Evolutionary conservation across 1,140 invertebrate genomes (phyloP).

Genomic region (Micrasema longulum): DNA sequence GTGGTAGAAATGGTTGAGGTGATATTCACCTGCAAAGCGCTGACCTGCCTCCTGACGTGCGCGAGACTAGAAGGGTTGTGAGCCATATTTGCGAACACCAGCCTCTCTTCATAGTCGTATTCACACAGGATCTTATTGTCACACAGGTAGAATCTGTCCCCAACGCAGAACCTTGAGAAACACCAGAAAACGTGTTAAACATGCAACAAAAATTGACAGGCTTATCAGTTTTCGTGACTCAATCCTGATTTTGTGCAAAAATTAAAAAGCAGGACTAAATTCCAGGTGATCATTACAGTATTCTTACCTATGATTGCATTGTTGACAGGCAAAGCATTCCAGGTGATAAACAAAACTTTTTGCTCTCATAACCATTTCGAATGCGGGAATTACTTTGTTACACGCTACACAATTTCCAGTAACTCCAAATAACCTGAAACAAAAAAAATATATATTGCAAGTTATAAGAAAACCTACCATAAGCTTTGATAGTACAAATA

Average conservation of each 20-base stretch:
- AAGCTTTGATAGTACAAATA: neutral
- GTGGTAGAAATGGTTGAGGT: slow-evolving; percentile 9
- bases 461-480: no score
- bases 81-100: slow-evolving; percentile 91
- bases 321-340: slow-evolving; percentile 96
- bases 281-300: neutral
- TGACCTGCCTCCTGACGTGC: slow-evolving; percentile 88
- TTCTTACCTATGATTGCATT: slow-evolving; percentile 93
- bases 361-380: slow-evolving; percentile 97
- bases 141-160: slow-evolving; percentile 91
- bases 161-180: slow-evolving; percentile 90
- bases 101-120: slow-evolving; percentile 92
- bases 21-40: slow-evolving; percentile 75
- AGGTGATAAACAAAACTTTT: slow-evolving; percentile 95
- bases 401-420: slow-evolving; percentile 93
- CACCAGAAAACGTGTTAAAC: slow-evolving; percentile 31
- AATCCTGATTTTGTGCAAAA: neutral
- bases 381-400: slow-evolving; percentile 93
- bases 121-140: slow-evolving; percentile 95
- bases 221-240: neutral
- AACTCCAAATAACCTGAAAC: slow-evolving; percentile 86
- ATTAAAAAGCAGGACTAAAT: no score
- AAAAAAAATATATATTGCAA: slow-evolving; percentile 24
- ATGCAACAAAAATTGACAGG: neutral
- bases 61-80: slow-evolving; percentile 87